Base-by-base conservation (phyloP, 37 sponge, comb jelly and placozoan genomes). In the Sycon ciliatum region DNA sequence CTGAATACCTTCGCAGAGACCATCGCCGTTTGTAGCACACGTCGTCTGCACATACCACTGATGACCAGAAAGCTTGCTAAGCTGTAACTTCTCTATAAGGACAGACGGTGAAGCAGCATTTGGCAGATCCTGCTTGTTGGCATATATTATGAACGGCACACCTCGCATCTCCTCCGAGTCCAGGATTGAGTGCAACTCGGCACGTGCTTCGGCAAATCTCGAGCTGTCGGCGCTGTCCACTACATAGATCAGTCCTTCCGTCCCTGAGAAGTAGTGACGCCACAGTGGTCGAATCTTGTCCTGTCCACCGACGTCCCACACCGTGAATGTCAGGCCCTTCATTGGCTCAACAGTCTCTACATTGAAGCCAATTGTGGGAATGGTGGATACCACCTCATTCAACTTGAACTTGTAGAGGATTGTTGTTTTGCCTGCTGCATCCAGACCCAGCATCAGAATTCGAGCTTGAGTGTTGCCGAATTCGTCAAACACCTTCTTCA, bases 291-390 rank as follows among this genome's bases (percentile, higher is more conserved):
- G 71, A 38, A 95, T 85, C 73, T 90, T 95, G 76, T 90, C 91
- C 55, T 95, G 96, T n/a, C 96, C 96, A 26, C 96, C 96, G 26
- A 95, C 86, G 55, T 95, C 96, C 96, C 96, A 95, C 29, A 95
- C 96, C 0, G 93, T 92, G 81, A 93, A 93, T 24, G 81, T 64
- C 26, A 93, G 81, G 46, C 76, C 79, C 71, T 93, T 93, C 3
- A 78, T 76, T 4, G 92, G 98, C 1, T 80, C 52, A 20, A 96
- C 91, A 29, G 98, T 96, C 69, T 96, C 98, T 37, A 96, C 98
- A 73, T 88, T 96, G 80, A 96, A 96, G n/a, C 98, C 98, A 39
- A 96, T 96, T 29, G 98, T 96, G 0, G 98, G 98, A 16, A 96
- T 88, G 56, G 92, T 79, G 16, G 80, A 46, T 23, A 96, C 85